Percentiles rank a stretch among this genome's conserved stretches.
Evolutionary conservation across 2,113 vertebrate species (phyloP).

Genomic region (Pygoscelis adeliae): DNA sequence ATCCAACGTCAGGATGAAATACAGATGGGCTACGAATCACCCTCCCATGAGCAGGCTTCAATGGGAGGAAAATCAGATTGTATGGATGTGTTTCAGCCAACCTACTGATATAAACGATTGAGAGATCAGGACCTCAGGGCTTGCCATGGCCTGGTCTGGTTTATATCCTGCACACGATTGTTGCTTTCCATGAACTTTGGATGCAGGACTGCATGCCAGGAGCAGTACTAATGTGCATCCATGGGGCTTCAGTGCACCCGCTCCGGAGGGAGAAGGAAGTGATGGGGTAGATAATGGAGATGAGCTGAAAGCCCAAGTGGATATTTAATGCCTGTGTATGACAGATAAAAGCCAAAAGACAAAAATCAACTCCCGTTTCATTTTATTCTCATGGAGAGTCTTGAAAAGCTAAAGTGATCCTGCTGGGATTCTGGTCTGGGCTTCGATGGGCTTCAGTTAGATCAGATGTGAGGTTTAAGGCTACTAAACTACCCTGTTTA

Average conservation of each 20-base stretch:
- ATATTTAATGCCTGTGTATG: neutral
- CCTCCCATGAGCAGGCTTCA: neutral
- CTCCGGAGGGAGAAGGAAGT: neutral
- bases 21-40: neutral
- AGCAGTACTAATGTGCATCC: rapidly evolving
- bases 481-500: neutral
- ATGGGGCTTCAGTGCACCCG: rapidly evolving
- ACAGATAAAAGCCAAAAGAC: neutral
- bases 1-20: neutral
- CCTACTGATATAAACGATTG: rapidly evolving
- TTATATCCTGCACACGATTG: neutral
- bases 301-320: neutral
- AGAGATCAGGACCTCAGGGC: neutral
- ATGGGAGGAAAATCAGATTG: neutral
- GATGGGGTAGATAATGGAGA: neutral
- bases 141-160: neutral
- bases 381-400: neutral
- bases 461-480: neutral
- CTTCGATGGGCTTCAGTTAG: neutral
- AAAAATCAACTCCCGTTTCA: neutral
- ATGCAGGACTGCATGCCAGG: neutral
- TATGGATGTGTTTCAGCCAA: neutral
- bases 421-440: neutral
- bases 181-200: neutral
- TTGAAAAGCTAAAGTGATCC: neutral